Conservation (phyloP, 2,797 vertebrate species). For the Crenuchus spilurus region DNA sequence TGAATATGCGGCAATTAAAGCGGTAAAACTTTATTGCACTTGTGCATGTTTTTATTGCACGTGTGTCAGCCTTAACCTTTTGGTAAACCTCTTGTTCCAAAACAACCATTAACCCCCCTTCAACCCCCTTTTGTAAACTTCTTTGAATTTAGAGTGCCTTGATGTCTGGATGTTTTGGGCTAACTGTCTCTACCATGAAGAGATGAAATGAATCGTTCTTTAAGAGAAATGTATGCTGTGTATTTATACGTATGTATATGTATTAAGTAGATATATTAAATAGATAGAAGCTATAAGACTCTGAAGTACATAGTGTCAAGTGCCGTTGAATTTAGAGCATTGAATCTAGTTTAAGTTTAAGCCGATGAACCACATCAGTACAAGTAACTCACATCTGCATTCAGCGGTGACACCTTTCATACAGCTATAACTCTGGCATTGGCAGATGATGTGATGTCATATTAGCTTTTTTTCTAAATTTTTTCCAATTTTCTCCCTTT, state of each 20-base stretch:
- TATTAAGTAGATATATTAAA: too few species aligned
- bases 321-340: neutral
- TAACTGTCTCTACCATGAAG: neutral
- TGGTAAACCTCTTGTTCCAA: conserved; percentile 5
- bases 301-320: neutral
- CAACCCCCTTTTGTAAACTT: neutral
- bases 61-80: conserved; percentile 30
- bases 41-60: conserved; percentile 29
- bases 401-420: neutral
- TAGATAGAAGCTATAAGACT: neutral
- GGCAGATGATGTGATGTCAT: neutral
- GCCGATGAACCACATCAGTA: neutral
- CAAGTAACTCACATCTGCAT: neutral
- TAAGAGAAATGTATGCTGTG: neutral
- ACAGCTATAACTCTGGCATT: neutral
- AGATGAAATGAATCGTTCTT: neutral
- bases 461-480: too few species aligned
- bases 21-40: conserved; percentile 20
- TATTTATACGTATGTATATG: neutral
- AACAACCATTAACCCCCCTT: neutral
- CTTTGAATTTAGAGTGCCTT: neutral
- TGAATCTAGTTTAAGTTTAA: too few species aligned
- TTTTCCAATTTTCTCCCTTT: too few species aligned
- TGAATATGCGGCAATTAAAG: conserved; percentile 13
- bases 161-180: neutral